Conservation (phyloP, 2,797 vertebrate species). For the Phrynocephalus forsythii region DNA sequence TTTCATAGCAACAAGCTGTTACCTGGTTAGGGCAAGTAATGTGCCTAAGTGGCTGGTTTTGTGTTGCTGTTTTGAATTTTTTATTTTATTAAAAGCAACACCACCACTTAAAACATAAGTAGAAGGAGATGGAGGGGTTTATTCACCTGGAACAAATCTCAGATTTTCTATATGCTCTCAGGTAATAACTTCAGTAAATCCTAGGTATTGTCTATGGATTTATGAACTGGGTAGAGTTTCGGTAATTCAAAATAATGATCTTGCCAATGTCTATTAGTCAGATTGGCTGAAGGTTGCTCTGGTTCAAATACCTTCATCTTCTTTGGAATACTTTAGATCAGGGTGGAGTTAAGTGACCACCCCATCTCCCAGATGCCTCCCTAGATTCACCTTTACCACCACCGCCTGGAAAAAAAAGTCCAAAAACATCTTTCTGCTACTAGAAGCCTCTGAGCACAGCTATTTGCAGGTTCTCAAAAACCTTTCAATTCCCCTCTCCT, state of each 20-base stretch:
- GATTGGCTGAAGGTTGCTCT: slow-evolving; percentile 64
- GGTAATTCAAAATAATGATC: slow-evolving; percentile 63
- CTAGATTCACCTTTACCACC: no score
- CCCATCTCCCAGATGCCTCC: no score
- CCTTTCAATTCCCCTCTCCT: no score
- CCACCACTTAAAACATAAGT: slow-evolving; percentile 46
- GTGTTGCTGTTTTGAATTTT: not conserved
- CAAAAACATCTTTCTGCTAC: no score
- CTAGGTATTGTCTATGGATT: slow-evolving; percentile 69
- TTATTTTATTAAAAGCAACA: not conserved
- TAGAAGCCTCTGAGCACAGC: no score
- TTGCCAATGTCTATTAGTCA: slow-evolving; percentile 71
- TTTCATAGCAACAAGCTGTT: slow-evolving; percentile 44
- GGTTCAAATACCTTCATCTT: slow-evolving; percentile 43
- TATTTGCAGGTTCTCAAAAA: no score
- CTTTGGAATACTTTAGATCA: slow-evolving; percentile 55
- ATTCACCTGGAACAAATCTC: slow-evolving; percentile 71
- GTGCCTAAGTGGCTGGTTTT: slow-evolving; percentile 26
- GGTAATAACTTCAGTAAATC: slow-evolving; percentile 62
- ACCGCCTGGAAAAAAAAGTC: no score
- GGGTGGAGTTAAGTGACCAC: not conserved
- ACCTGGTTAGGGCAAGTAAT: slow-evolving; percentile 27
- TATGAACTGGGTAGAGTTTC: slow-evolving; percentile 64
- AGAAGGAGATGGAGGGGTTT: slow-evolving; percentile 53
- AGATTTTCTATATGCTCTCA: slow-evolving; percentile 60